Evolutionary conservation across 2,888 invertebrate species (phyloP).

Genomic region (Heliconius hortense): DNA sequence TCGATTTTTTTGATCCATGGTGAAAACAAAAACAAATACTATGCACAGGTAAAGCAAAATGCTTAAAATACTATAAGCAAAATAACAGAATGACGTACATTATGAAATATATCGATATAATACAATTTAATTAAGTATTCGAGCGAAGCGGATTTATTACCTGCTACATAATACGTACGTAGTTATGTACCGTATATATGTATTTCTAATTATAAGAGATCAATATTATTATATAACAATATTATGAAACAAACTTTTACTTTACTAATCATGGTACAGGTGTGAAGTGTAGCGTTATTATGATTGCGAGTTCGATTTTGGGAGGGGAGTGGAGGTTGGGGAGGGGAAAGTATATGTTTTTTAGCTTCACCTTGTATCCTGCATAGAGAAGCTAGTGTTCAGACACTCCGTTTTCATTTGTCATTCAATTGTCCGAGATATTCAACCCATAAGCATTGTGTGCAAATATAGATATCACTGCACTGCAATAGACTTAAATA

Average conservation of each 20-base stretch:
- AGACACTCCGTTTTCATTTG: background rate
- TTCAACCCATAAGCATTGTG: background rate
- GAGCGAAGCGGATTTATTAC: background rate
- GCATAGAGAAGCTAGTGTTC: background rate
- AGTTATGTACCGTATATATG: background rate
- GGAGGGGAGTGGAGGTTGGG: too few relatives aligned
- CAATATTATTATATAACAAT: background rate
- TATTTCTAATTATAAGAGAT: background rate
- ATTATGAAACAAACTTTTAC: conserved; percentile 1
- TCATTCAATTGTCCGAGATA: background rate
- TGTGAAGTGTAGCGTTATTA: background rate
- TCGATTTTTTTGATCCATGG: background rate
- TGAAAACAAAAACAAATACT: background rate
- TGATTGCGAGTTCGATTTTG: background rate
- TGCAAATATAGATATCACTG: background rate
- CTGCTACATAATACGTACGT: background rate
- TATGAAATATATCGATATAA: background rate
- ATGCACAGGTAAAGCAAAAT: background rate
- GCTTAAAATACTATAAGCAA: background rate
- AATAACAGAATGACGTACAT: background rate
- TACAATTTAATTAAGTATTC: background rate
- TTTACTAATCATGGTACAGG: background rate
- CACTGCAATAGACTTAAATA: background rate
- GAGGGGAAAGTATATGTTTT: too few relatives aligned
- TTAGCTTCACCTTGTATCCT: too few relatives aligned